Base-by-base conservation (phyloP, 2,888 invertebrate genomes). In the Chrysolina oricalcia region DNA sequence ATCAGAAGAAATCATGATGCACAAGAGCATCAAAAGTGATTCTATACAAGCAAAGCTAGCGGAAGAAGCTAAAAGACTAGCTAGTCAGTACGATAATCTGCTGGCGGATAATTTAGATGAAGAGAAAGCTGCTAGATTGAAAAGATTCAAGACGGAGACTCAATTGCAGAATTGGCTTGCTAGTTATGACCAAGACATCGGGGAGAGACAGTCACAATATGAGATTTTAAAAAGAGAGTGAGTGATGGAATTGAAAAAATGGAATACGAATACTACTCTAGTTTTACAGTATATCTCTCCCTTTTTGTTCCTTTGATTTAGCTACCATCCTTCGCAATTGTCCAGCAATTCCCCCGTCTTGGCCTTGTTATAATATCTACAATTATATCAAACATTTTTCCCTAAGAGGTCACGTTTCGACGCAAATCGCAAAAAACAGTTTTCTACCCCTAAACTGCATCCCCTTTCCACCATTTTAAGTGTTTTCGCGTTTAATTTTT, bases 171-270 rank as follows among this genome's bases (percentile, higher is more conserved):
- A 90, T 48, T 92, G 92, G 91, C 85, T 93, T 9, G 89, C 90
- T 73, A 92, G 92, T 81, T 93, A 92, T 78, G 93, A 93, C 79
- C 74, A 87, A 9, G 92, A 92, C 83, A 91, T 93, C 88, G 90
- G 89, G 0, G 91, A 91, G 65, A 91, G 91, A 78, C 92, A 92
- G 73, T 78, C 87, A 0, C 90, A 92, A 76, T 86, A 90, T 1
- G 92, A 92, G 66, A 89, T 90, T 48, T 87, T 90, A 63, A 88
- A 89, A 0, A 85, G 88, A 72, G 82, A 84, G 86, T 84, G 72
- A 79, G 85, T 76, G 35, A 35, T 27, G 43, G n/a, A 40, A 21
- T 19, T 35, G 11, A 13, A 35, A 62, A 62, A 2, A 46, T n/a
- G 10, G 8, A 19, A 9, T 23, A 15, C 1, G 35, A 35, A 9